A percentile compares a stretch with the other conserved stretches of the same genome.
These are phyloP conservation scores for Atopsyche davidsoni DNA, from an alignment of 1,140 invertebrate species.

Conservation along the genomic window DNA sequence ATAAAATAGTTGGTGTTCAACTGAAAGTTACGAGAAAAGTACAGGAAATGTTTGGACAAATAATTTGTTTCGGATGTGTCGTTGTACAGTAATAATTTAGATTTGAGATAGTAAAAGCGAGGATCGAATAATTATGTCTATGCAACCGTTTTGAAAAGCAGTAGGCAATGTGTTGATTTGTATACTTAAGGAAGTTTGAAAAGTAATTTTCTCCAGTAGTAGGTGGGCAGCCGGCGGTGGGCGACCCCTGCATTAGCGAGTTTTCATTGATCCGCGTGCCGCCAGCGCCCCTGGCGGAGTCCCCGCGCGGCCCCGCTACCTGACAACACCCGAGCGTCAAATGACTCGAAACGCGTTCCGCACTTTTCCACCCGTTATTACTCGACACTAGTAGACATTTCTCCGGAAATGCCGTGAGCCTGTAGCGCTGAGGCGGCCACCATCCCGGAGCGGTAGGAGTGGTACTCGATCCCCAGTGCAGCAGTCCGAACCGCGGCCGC, in stretches of 20 bases:
- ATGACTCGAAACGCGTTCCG: background rate
- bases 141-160: no score
- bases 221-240: background rate
- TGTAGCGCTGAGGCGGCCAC: constrained; percentile 2
- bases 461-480: background rate
- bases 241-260: constrained; percentile 17
- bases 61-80: no score
- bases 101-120: no score
- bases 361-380: background rate
- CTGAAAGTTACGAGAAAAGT: no score
- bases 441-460: background rate
- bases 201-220: no score
- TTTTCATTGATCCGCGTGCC: constrained; percentile 21
- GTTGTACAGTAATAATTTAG: no score
- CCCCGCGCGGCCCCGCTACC: constrained; percentile 4
- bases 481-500: background rate
- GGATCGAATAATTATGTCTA: no score
- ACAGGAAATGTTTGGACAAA: no score
- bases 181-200: no score
- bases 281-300: background rate
- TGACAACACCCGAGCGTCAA: background rate
- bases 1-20: no score
- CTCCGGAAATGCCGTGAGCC: background rate
- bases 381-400: constrained; percentile 2
- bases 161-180: no score